Evolutionary conservation across 2,113 vertebrate genomes (phyloP), one percentile per base, ranked within the genome.

Genomic region (Hippocampus abdominalis): DNA sequence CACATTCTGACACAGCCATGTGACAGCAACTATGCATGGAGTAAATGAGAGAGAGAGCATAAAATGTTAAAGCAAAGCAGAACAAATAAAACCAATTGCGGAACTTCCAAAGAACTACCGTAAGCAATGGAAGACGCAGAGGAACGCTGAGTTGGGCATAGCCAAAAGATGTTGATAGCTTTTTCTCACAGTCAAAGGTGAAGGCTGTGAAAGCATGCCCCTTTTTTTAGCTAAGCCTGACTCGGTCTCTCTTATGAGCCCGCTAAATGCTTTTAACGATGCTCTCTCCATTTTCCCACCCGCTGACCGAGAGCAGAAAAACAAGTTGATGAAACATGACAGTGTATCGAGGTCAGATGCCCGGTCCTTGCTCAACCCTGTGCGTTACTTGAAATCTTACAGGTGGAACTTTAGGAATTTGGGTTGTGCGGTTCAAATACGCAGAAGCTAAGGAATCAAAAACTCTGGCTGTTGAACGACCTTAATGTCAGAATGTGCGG

Each of bases 201-300:
- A 85, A 80, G 67, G 74, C 76, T 75, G 79, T 90, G 89, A 90
- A 89, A 88, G 89, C 83, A 74, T 80, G 80, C 46, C 81, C 42
- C 80, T 86, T 75, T 82, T 75, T 71, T 70, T 80, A 80, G 75
- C 83, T 25, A 42, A 73, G 70, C 72, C 68, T 75, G 72, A 72
- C 74, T 79, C 66, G 66, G 66, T 44, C 57, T 80, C 82, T 86
- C 75, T 75, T 75, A 79, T 70, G 73, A 86, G 77, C 64, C 51
- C 54, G 66, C 79, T 80, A 72, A 73, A 81, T 85, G 84, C 86
- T 89, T 90, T 87, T 87, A 90, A 88, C 78, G 75, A 87, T 73
- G 69, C 77, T 77, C 79, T 87, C 84, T 77, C 72, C 66, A 63
- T 80, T 82, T 16, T 67, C 20, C 39, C 62, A 40, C 42, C 21